Conservation (phyloP, 2,797 vertebrate species). For the Ficedula albicollis region DNA sequence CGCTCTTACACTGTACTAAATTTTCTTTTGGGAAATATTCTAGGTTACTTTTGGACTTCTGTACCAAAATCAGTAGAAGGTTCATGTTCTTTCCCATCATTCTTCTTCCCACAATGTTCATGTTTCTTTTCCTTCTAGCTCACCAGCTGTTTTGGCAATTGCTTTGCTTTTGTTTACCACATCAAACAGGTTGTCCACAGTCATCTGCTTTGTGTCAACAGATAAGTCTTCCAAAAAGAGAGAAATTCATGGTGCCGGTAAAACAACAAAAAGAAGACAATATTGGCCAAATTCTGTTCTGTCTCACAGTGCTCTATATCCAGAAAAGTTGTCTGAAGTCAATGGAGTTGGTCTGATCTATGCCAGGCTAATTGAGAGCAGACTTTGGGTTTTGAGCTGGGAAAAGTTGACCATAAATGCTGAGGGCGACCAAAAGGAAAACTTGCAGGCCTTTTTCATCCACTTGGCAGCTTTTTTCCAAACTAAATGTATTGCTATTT, state of each 20-base stretch:
- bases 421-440: conserved; percentile 43
- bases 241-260: conserved; percentile 5
- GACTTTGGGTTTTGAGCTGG: conserved; percentile 12
- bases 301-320: conserved; percentile 11
- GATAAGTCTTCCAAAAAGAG: conserved; percentile 45
- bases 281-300: conserved; percentile 38
- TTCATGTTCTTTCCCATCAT: conserved; percentile 23
- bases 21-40: conserved; percentile 8
- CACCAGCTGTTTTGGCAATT: conserved; percentile 35
- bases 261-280: conserved; percentile 8
- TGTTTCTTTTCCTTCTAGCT: conserved; percentile 45
- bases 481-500: conserved; percentile 28
- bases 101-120: conserved; percentile 38
- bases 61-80: conserved; percentile 14
- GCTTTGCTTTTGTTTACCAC: conserved; percentile 66
- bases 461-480: conserved; percentile 24
- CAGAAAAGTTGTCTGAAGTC: conserved; percentile 44
- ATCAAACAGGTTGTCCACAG: conserved; percentile 64
- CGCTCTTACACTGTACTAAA: not conserved
- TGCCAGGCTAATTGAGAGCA: conserved; percentile 45
- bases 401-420: conserved; percentile 50
- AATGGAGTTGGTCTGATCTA: conserved; percentile 32
- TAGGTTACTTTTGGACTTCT: conserved; percentile 23
- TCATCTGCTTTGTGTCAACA: conserved; percentile 54
- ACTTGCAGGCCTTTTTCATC: conserved; percentile 51